These are phyloP conservation scores for Phrynocephalus vlangalii DNA, from an alignment of 2,797 vertebrate species.

Conservation along the genomic window DNA sequence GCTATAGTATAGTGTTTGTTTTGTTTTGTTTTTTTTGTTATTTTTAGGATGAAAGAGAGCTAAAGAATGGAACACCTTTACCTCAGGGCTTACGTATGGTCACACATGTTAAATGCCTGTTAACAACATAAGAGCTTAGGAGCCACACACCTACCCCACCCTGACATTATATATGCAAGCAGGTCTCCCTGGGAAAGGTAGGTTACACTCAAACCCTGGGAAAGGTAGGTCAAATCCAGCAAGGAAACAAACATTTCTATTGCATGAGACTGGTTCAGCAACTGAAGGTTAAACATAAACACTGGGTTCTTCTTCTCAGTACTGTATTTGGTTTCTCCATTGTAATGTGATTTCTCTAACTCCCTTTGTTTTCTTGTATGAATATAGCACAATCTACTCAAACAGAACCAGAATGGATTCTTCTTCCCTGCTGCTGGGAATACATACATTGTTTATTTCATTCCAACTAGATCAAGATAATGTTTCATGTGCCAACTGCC, in stretches of 20 bases:
- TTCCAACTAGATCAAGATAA: not conserved
- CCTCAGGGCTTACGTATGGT: constrained; percentile 50
- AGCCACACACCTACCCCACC: no score
- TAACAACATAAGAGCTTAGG: not conserved
- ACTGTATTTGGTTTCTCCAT: not conserved
- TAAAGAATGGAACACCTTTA: constrained; percentile 62
- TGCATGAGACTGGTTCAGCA: not conserved
- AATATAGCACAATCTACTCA: not conserved
- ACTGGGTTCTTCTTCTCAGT: not conserved
- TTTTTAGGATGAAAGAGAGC: constrained; percentile 49
- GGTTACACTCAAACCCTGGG: not conserved
- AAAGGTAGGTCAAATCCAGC: not conserved
- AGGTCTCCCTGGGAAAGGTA: not conserved
- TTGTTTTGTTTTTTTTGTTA: no score
- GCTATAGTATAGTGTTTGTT: constrained; percentile 1
- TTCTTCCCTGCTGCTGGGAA: not conserved
- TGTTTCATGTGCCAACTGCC: not conserved
- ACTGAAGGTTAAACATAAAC: not conserved
- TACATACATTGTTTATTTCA: not conserved
- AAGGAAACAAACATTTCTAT: not conserved
- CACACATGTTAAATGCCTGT: constrained; percentile 43
- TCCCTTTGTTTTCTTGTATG: not conserved
- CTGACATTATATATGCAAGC: not conserved
- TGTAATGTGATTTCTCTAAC: not conserved
- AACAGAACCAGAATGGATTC: not conserved